Conservation (phyloP, 2,797 vertebrate genomes). For the Sorex maritimensis region DNA sequence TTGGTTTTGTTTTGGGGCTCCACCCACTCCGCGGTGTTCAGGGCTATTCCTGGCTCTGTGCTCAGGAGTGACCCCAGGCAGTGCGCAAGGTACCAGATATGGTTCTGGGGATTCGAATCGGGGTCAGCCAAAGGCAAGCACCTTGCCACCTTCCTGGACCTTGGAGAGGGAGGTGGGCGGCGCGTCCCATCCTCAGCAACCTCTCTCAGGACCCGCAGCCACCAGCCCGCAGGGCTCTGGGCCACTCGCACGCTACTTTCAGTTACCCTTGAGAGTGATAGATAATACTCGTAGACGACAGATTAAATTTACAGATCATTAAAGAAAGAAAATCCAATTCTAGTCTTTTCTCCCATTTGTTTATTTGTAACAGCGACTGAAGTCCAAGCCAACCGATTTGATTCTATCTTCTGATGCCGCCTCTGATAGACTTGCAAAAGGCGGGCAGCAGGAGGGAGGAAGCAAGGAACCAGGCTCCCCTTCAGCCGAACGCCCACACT, state of each 20-base stretch:
- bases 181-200: not conserved
- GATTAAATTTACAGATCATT: conserved; percentile 13
- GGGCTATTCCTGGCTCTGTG: no score
- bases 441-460: conserved; percentile 1
- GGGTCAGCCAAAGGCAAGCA: no score
- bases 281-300: conserved; percentile 28
- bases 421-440: not conserved
- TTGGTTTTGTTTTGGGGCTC: no score
- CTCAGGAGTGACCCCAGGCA: no score
- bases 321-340: conserved; percentile 7
- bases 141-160: no score
- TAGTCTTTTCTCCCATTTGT: not conserved
- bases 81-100: no score
- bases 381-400: not conserved
- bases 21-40: no score
- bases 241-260: conserved; percentile 3
- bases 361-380: conserved; percentile 45
- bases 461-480: no score
- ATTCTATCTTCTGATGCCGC: not conserved
- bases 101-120: no score
- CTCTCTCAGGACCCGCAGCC: not conserved
- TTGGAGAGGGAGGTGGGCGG: no score
- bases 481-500: not conserved
- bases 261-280: not conserved
- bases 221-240: not conserved